A percentile compares a stretch with the other conserved stretches of the same genome.
phyloP scores from a whole-genome alignment of 2,113 vertebrate genomes.

The Salvelinus alpinus region DNA sequence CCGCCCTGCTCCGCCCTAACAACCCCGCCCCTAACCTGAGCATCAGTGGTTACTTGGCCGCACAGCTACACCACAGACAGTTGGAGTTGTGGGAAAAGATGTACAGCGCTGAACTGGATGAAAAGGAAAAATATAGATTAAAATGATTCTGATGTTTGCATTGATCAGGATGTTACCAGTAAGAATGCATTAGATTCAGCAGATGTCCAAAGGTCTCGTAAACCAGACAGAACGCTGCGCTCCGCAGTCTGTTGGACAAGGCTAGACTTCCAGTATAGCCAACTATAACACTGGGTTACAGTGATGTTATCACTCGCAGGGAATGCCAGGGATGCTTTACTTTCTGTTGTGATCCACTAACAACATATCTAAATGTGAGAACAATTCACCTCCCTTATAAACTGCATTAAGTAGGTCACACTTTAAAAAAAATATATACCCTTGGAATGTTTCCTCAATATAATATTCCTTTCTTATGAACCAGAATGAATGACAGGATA shows the following conservation, averaged over 20 bases:
- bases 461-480: too few relatives aligned
- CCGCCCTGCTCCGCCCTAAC: constrained; percentile 27
- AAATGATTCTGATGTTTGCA: neutral
- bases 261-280: neutral
- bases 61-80: too few relatives aligned
- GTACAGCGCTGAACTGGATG: neutral
- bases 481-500: too few relatives aligned
- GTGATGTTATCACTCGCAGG: neutral
- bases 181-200: neutral
- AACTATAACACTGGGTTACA: neutral
- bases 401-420: neutral
- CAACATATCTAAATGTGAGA: neutral
- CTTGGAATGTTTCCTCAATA: too few relatives aligned
- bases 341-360: neutral
- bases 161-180: too few relatives aligned
- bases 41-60: neutral
- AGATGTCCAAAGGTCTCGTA: neutral
- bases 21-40: neutral
- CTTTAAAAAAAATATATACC: too few relatives aligned
- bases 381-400: neutral
- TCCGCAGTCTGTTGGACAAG: too few relatives aligned
- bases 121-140: neutral
- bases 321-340: neutral
- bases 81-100: too few relatives aligned
- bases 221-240: too few relatives aligned